Base-by-base conservation (phyloP, 2,888 invertebrate species). In the Plutella xylostella region DNA sequence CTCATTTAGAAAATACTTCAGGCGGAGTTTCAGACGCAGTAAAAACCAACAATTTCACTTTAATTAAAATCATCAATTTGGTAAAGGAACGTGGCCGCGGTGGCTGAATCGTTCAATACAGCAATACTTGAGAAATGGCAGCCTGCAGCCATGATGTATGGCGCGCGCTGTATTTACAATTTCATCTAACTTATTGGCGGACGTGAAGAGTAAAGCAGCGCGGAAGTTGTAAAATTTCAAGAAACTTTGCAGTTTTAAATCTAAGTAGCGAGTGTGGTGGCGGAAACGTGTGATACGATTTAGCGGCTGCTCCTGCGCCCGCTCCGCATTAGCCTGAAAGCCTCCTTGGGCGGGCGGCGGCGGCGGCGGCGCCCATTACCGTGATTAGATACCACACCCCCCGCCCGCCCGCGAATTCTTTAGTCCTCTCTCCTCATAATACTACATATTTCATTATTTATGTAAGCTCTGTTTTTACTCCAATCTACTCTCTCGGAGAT, bases 371-470 rank as follows among this genome's bases (percentile, higher is more conserved):
- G 58, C 51, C 83, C 83, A 85, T 85, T 85, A 85, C 80, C 79
- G 73, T 84, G 84, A 85, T 85, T 85, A 83, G 73, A 76, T 73
- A 62, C 37, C 39, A 68, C 58, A 70, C 65, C 68, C 65, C 64
- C 40, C 47, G 34, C 61, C 68, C 69, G 58, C 70, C 72, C 71
- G 70, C 75, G 70, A 73, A 77, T 80, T 79, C 79, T 79, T 79
- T 74, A 77, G 76, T 70, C 76, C 72, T 72, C 76, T 74, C 78
- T 75, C 78, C 79, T 77, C 77, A 75, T 80, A 78, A 79, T 79
- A 77, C 72, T 73, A 77, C 76, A 80, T 79, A 79, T 78, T 79
- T 78, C 72, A 82, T 82, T 80, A 82, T 80, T 82, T 76, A 82
- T 82, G 76, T 73, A 76, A 67, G 72, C 72, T 63, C 69, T 73